phyloP scores from a whole-genome alignment of 2,888 invertebrate genomes.

The Hydrotaea cyrtoneurina region DNA sequence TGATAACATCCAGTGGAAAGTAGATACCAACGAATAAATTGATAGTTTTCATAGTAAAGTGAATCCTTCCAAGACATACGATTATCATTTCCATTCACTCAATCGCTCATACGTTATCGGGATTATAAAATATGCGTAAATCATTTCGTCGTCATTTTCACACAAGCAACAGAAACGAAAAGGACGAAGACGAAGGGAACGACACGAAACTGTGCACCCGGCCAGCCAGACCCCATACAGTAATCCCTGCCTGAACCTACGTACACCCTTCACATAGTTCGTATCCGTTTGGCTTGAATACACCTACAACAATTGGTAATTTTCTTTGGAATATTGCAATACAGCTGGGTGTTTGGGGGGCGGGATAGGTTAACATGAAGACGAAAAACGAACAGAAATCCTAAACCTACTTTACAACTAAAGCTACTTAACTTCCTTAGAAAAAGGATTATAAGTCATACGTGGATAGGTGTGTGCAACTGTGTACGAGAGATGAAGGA shows the following conservation, averaged over 20 bases:
- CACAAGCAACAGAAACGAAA: background rate
- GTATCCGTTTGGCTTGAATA: slow-evolving; percentile 6
- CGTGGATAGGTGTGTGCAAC: background rate
- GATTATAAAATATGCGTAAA: slow-evolving; percentile 43
- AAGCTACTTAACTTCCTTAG: slow-evolving; percentile 49
- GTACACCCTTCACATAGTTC: background rate
- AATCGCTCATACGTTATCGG: slow-evolving; percentile 31
- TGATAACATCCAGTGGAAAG: too few relatives aligned
- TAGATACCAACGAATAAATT: too few relatives aligned
- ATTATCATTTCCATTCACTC: background rate
- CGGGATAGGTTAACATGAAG: background rate
- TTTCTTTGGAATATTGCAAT: slow-evolving; percentile 32
- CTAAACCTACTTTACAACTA: slow-evolving; percentile 33
- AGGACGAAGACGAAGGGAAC: background rate
- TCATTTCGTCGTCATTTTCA: slow-evolving; percentile 3
- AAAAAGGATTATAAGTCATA: slow-evolving; percentile 47
- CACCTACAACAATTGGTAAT: slow-evolving; percentile 14
- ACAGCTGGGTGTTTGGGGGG: background rate
- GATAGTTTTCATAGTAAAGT: too few relatives aligned
- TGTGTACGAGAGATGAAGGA: background rate
- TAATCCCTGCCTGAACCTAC: slow-evolving; percentile 7
- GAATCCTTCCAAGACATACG: background rate
- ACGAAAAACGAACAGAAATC: slow-evolving; percentile 26
- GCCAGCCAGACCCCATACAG: background rate
- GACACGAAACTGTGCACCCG: background rate